Base-by-base conservation (phyloP, 2,888 invertebrate species). In the Brenthis daphne region DNA sequence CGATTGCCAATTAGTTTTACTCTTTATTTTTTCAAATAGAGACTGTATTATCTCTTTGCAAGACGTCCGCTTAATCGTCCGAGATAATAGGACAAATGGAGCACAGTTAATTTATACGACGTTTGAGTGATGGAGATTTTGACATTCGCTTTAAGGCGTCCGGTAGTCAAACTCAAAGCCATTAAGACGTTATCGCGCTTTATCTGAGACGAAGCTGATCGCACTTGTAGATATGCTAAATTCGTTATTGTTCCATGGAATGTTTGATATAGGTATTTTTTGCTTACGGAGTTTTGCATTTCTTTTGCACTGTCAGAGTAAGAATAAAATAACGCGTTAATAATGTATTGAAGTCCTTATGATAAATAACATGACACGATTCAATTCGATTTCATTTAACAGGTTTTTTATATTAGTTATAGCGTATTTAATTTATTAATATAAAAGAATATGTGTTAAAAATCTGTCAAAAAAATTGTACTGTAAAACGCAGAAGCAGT, bases 171-270 rank as follows among this genome's bases (percentile, higher is more conserved):
- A 75, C 74, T 65, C 65, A 74, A 68, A 69, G 37, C 79, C 79
- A 83, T 85, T 85, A 79, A 79, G 82, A 82, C 82, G 77, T 81
- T 86, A 83, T 83, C 83, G 70, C 76, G 69, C 78, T 74, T 79
- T 82, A 82, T 81, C 82, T 79, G 67, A 73, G 66, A 75, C 76
- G 33, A 51, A 63, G 37, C 14, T 33, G 63, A 79, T 79, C 78
- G 74, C 76, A 79, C 76, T 78, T 73, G 76, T 76, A 79, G 76
- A 73, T 76, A 76, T 75, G 72, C 72, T 73, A 73, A 68, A 75
- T 73, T 72, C 68, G n/a, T 60, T 60, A 60, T 60, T 60, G 50
- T 60, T 50, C 47, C 29, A 58, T 14, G 33, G 67, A 64, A 73
- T 75, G 71, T 69, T 11, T 58, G 53, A 51, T 29, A 60, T 54